Base-by-base conservation (phyloP, 2,113 vertebrate species). In the Chroicocephalus ridibundus region DNA sequence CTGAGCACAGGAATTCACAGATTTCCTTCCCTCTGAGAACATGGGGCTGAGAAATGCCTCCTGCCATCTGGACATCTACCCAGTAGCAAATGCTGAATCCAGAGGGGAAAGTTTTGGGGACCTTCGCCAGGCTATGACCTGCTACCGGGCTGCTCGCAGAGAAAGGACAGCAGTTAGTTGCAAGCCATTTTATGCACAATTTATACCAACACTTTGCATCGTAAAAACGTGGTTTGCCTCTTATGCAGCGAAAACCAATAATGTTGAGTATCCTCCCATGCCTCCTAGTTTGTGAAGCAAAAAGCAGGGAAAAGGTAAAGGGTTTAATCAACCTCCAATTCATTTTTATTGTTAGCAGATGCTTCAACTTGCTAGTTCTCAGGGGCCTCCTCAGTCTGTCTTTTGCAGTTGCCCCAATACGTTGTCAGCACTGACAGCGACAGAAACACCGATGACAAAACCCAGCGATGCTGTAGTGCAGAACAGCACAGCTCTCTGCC, bases 301-400 rank as follows among this genome's bases (percentile, higher is more conserved):
- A 85, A 83, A 69, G 13, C 24, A 82, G 64, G 61, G 71, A 77
- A 89, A 92, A 95, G 70, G 86, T 93, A 82, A 91, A 91, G 61
- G 19, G 38, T 77, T 94, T 91, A 91, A 96, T 94, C 82, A 88
- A 76, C 13, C 32, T 95, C 78, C 81, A 93, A 74, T 82, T 85
- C 3, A 47, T 76, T 91, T 94, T 95, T 95, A 96, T 95, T 95
- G 82, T 68, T 96, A 95, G 82, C 95, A 97, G 86, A 96, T 96
- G 97, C 89, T 95, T 55, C 46, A 40, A 66, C 74, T 81, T 94
- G 94, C 82, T 82, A 77, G 78, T 29, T 94, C 55, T 55, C 3
- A 2, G 38, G 17, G 58, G 42, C 70, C 0, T 0, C 58, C 94
- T 87, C 34, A 32, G 49, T 36, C 77, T 89, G 38, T 61, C 62